Evolutionary conservation across 30 jellyfish, hydroid and myxozoan genomes (phyloP).

Genomic region (Cassiopea xamachana): DNA sequence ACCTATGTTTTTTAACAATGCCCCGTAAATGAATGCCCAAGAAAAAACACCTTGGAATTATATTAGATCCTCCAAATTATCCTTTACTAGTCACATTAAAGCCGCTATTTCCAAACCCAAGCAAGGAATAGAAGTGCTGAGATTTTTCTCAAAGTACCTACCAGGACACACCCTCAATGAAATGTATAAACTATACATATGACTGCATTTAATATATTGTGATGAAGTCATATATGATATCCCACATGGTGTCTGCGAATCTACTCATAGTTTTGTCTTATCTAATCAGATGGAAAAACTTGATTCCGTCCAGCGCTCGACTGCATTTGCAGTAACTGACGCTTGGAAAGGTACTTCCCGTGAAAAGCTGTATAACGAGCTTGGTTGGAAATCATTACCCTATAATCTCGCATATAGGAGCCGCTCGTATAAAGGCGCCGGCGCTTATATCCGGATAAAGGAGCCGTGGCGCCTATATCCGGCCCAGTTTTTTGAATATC

Average conservation of each 20-base stretch:
- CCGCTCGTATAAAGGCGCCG: too few relatives aligned
- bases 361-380: neutral
- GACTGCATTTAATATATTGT: neutral
- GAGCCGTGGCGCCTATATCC: too few relatives aligned
- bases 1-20: neutral
- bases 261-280: neutral
- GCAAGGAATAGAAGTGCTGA: slow-evolving; percentile 17
- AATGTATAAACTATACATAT: neutral
- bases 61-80: slow-evolving; percentile 1
- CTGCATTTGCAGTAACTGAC: neutral
- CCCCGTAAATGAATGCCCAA: neutral
- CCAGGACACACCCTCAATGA: slow-evolving; percentile 6
- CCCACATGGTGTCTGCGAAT: neutral
- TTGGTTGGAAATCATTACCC: neutral
- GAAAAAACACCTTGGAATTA: slow-evolving; percentile 27
- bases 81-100: too few relatives aligned
- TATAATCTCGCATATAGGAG: too few relatives aligned
- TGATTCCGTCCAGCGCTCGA: neutral
- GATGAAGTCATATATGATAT: neutral
- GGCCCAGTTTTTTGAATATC: too few relatives aligned
- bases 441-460: too few relatives aligned
- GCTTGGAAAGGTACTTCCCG: neutral
- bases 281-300: neutral
- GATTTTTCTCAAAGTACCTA: slow-evolving; percentile 3
- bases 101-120: slow-evolving; percentile 2